Evolutionary conservation across 2,888 invertebrate genomes (phyloP), one percentile per base, ranked within the genome.

Genomic region (Campoplex capitator): DNA sequence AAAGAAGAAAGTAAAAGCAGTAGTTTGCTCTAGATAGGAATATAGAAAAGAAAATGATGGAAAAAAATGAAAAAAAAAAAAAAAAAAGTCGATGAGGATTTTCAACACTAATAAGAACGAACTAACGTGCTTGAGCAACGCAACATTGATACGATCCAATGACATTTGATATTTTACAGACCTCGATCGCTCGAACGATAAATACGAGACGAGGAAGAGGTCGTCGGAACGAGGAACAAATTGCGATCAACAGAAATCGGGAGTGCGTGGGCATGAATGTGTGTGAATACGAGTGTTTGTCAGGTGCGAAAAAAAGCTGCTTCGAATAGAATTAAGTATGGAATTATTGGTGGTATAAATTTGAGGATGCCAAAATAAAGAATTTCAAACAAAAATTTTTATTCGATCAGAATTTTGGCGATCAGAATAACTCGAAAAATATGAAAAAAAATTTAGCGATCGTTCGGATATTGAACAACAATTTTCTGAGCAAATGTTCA

Each of bases 121-220:
- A 67, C 8, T 9, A 62, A 62, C 62, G 35, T n/a, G n/a, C 42
- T 3, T 42, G 35, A 23, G 18, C 42, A 42, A 18, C n/a, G 32
- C 16, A 11, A 62, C 32, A 16, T 62, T 62, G 32, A 62, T 62
- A 62, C 7, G 62, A 62, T 62, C 62, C 16, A 62, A 62, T 32
- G 62, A 62, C 6, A 62, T 32, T 62, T 32, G 62, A 62, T 32
- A 62, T 62, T 62, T 32, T 6, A 7, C 62, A 32, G 4, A 32
- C 32, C 62, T 62, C 62, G 62, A 62, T 62, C 3, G 32, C 32
- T 62, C 62, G 32, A 32, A 32, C 62, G 62, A 62, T 32, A 32
- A 62, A 62, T 32, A 62, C 32, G 62, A 58, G 58, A 32, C 58
- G 58, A 58, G 23, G 58, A 58, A 58, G 28, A 62, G 16, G 32